Evolutionary conservation across 2,113 vertebrate species (phyloP), one percentile per base, ranked within the genome.

Genomic region (Oncorhynchus mykiss): DNA sequence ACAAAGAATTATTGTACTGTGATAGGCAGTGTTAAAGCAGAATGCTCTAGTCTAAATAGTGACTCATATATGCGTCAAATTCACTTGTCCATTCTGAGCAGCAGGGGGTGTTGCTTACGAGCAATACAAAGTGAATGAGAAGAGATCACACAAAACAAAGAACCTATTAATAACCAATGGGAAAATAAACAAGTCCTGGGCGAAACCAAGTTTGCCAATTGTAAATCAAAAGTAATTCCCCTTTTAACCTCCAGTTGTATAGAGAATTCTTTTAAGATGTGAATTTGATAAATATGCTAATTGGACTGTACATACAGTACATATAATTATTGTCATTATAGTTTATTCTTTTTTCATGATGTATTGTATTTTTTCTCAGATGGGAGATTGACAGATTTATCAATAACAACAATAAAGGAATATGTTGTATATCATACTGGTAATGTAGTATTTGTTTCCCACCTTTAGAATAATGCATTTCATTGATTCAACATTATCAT

Each of bases 341-440:
- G 75, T 74, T 71, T 70, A 78, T 80, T 74, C 9, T 81, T 88
- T 88, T 91, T 83, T 84, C 83, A 74, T 81, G 72, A 87, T 84
- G 81, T 85, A 68, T 64, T 73, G 24, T 76, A 67, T 82, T 71
- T 71, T 82, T 84, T 54, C 76, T 48, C 67, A 81, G 67, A 80
- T 80, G 82, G 84, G 72, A 66, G 51, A 71, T 82, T 78, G 76
- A 87, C 72, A 0, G 72, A 87, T 90, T 90, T 84, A 91, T 73
- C 79, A 82, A 84, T 84, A 92, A 74, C 78, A 82, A 81, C 78
- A 82, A 81, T 86, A 78, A 80, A 89, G 78, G 68, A 76, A 82
- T 39, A 84, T 85, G 82, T 81, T 88, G 86, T 80, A 71, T 78
- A 85, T 87, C 72, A 76, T 12, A 13, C 29, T 31, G 67, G 27